Evolutionary conservation across 2,113 vertebrate genomes (phyloP).

Genomic region (Scalopus aquaticus): DNA sequence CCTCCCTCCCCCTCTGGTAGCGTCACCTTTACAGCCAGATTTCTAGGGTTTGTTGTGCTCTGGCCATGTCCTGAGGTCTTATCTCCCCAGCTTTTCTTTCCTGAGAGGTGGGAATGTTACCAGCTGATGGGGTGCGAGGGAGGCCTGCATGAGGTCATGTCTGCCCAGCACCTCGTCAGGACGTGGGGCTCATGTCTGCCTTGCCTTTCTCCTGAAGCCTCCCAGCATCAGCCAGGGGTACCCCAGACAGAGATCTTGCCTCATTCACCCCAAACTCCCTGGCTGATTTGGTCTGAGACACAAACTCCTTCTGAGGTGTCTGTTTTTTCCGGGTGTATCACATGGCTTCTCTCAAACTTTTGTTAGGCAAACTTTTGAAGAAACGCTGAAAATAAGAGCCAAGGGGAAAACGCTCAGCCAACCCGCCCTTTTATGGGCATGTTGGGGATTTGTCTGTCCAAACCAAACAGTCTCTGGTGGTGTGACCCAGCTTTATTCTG

Average conservation of each 20-base stretch:
- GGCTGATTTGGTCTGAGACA: background rate
- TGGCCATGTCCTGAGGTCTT: no score
- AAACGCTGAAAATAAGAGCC: slow-evolving; percentile 24
- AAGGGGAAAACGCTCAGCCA: slow-evolving; percentile 10
- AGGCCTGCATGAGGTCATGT: background rate
- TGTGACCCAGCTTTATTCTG: slow-evolving; percentile 71
- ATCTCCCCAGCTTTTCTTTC: background rate
- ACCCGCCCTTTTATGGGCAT: slow-evolving; percentile 78
- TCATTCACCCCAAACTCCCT: background rate
- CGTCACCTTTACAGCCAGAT: no score
- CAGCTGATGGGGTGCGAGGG: background rate
- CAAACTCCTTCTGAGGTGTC: background rate
- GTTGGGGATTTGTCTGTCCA: slow-evolving; percentile 70
- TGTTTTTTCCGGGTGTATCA: accelerated
- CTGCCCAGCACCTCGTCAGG: background rate
- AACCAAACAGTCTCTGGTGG: slow-evolving; percentile 73
- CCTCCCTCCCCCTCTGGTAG: no score
- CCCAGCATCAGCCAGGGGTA: slow-evolving; percentile 66
- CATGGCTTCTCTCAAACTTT: background rate
- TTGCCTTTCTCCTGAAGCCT: background rate
- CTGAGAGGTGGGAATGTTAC: background rate
- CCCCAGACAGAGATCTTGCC: background rate
- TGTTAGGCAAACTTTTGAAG: slow-evolving; percentile 52
- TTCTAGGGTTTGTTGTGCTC: no score
- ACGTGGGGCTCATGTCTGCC: background rate